Percentiles rank a stretch among this genome's conserved stretches.
These are phyloP conservation scores for Steatornis caripensis DNA, from an alignment of 2,113 vertebrate genomes.

Conservation along the genomic window DNA sequence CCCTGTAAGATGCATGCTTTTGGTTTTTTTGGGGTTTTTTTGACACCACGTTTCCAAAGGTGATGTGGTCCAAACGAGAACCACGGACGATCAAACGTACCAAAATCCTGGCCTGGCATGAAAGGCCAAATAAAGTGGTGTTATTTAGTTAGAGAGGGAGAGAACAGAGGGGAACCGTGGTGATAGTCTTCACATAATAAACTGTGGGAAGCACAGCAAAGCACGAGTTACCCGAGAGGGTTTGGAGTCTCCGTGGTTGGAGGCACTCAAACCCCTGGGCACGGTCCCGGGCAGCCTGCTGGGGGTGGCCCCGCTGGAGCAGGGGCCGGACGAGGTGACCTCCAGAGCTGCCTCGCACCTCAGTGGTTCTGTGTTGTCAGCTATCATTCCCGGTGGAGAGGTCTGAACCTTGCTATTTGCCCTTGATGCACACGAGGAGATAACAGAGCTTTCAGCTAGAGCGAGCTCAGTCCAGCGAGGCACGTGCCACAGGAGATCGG, in stretches of 20 bases:
- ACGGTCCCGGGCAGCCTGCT: not conserved
- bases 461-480: not conserved
- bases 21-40: no score
- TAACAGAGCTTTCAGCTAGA: not conserved
- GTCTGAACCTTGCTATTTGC: not conserved
- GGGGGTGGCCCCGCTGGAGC: not conserved
- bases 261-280: not conserved
- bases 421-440: not conserved
- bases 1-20: not conserved
- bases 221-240: not conserved
- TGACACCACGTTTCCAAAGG: not conserved
- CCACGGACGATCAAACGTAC: not conserved
- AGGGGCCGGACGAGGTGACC: not conserved
- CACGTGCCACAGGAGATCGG: accelerated
- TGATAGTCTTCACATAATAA: not conserved
- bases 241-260: not conserved
- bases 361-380: not conserved
- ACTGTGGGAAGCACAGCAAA: not conserved
- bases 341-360: not conserved
- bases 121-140: not conserved
- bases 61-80: not conserved
- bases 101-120: not conserved
- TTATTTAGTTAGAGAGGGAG: not conserved
- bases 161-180: not conserved
- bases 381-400: not conserved